Percentiles rank a stretch among this genome's conserved stretches.
Evolutionary conservation across 2,113 vertebrate species (phyloP).

Genomic region (Alosa alosa): DNA sequence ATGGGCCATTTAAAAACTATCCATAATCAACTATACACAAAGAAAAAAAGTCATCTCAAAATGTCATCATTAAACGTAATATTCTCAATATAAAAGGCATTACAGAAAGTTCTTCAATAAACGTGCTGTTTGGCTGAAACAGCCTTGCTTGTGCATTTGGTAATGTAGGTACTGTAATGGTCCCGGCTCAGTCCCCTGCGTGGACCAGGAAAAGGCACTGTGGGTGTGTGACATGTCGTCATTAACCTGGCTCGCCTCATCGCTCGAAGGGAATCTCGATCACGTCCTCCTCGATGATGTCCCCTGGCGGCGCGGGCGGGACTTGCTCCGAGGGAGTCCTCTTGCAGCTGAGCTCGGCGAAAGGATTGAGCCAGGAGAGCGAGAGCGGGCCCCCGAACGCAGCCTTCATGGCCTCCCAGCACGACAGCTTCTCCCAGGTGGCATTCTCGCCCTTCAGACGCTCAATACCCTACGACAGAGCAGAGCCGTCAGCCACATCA

Average conservation of each 20-base stretch:
- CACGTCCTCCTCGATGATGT: slow-evolving; percentile 72
- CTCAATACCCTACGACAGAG: slow-evolving; percentile 83
- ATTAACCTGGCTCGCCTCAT: slow-evolving; percentile 4
- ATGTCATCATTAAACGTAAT: neutral
- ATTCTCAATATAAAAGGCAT: neutral
- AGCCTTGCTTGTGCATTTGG: neutral
- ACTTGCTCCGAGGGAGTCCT: slow-evolving; percentile 11
- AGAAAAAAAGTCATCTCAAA: neutral
- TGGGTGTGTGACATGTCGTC: neutral
- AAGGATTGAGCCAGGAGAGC: slow-evolving; percentile 84
- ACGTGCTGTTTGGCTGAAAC: neutral
- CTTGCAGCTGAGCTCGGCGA: slow-evolving; percentile 70
- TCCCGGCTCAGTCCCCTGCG: neutral
- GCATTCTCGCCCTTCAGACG: slow-evolving; percentile 85
- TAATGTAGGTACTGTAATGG: neutral
- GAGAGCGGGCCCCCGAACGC: slow-evolving; percentile 83
- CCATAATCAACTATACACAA: neutral
- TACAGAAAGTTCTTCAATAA: neutral
- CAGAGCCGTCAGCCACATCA: neutral
- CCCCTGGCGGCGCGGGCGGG: slow-evolving; percentile 58
- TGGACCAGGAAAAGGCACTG: neutral
- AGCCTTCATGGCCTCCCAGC: slow-evolving; percentile 78
- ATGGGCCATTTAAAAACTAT: neutral
- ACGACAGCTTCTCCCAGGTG: slow-evolving; percentile 73
- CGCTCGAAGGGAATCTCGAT: slow-evolving; percentile 70